A percentile compares a stretch with the other conserved stretches of the same genome.
Conservation (phyloP, 2,888 invertebrate species). For the Lacanobia wlatinum region DNA sequence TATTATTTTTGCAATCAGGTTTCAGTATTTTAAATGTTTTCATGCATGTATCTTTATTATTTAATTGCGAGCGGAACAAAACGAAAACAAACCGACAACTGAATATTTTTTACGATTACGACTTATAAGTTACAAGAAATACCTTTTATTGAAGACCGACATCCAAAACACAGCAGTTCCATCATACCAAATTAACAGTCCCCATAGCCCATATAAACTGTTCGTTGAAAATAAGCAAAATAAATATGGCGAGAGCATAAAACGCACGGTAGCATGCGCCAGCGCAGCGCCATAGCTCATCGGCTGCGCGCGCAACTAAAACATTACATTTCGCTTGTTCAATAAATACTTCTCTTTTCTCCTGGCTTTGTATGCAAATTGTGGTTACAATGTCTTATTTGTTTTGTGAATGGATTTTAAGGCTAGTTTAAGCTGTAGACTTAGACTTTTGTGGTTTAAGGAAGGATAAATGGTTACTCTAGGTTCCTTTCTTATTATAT, state of each 20-base stretch:
- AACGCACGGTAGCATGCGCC: conserved; percentile 75
- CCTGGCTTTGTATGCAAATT: conserved; percentile 82
- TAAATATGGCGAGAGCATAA: conserved; percentile 66
- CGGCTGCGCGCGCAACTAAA: conserved; percentile 68
- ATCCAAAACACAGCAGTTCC: conserved; percentile 22
- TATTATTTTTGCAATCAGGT: neutral
- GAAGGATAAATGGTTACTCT: neutral
- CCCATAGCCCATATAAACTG: conserved; percentile 50
- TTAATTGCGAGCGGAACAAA: neutral
- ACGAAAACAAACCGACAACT: neutral
- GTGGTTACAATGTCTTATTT: conserved; percentile 69
- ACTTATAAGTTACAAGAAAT: conserved; percentile 17
- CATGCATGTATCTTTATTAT: neutral
- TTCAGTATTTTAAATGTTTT: neutral
- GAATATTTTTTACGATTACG: neutral
- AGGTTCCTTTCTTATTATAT: neutral
- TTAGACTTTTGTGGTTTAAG: conserved; percentile 25
- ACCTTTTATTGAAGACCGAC: conserved; percentile 3
- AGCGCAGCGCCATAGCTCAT: conserved; percentile 71
- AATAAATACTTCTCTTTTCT: conserved; percentile 80
- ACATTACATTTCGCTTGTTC: conserved; percentile 70
- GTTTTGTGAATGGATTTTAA: conserved; percentile 63
- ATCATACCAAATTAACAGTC: conserved; percentile 48
- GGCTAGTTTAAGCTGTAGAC: conserved; percentile 32
- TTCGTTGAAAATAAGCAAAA: conserved; percentile 62